phyloP scores from a whole-genome alignment of 2,888 invertebrate genomes.

The Pyralis farinalis region DNA sequence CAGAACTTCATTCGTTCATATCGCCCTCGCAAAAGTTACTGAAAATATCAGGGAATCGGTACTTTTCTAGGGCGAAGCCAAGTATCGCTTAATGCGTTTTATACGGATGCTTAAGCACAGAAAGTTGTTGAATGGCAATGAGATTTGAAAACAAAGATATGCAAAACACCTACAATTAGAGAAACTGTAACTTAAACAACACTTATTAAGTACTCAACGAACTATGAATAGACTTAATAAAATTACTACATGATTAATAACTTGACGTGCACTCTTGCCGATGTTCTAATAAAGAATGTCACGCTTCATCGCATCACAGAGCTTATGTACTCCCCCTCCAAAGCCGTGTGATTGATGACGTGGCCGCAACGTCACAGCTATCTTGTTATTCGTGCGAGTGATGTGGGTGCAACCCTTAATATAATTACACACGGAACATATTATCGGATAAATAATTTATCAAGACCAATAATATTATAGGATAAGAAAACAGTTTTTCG shows the following conservation, averaged over 20 bases:
- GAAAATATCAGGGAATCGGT: slow-evolving; percentile 18
- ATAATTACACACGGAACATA: slow-evolving; percentile 25
- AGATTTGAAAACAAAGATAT: slow-evolving; percentile 3
- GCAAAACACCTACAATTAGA: not conserved
- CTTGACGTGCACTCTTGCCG: slow-evolving; percentile 38
- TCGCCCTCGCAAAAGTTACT: slow-evolving; percentile 48
- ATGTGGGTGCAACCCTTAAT: slow-evolving; percentile 60
- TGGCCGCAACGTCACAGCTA: slow-evolving; percentile 48
- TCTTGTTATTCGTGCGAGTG: slow-evolving; percentile 37
- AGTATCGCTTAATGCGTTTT: slow-evolving; percentile 15
- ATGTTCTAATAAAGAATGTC: slow-evolving; percentile 60
- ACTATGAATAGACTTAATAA: too few species aligned
- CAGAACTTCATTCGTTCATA: slow-evolving; percentile 62
- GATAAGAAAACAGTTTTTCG: slow-evolving; percentile 2
- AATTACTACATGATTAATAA: slow-evolving; percentile 49
- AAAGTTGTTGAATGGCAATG: slow-evolving; percentile 10
- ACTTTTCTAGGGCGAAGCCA: slow-evolving; percentile 17
- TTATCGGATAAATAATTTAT: slow-evolving; percentile 16
- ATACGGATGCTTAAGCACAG: slow-evolving; percentile 11
- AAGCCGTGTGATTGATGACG: slow-evolving; percentile 62
- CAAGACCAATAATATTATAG: slow-evolving; percentile 5
- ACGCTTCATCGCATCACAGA: slow-evolving; percentile 34
- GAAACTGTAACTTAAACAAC: not conserved
- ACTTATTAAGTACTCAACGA: not conserved
- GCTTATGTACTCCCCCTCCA: slow-evolving; percentile 41